A percentile compares a stretch with the other conserved stretches of the same genome.
These are phyloP conservation scores for Dissostichus mawsoni DNA, from an alignment of 2,113 vertebrate species.

Conservation along the genomic window DNA sequence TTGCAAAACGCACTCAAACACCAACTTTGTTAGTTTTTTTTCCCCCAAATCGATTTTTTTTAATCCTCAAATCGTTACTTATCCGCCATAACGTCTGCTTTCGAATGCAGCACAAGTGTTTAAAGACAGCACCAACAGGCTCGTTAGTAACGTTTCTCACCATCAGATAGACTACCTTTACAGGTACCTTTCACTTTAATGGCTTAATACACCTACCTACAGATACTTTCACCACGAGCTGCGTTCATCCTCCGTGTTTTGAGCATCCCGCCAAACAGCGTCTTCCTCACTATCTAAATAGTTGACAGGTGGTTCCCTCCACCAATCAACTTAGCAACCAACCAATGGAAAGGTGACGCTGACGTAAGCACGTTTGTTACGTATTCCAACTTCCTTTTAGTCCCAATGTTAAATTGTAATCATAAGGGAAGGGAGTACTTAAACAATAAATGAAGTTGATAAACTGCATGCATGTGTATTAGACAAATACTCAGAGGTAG, in stretches of 20 bases:
- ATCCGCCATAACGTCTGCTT: background rate
- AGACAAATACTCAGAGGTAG: too few relatives aligned
- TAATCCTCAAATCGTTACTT: too few relatives aligned
- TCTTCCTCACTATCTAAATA: slow-evolving; percentile 60
- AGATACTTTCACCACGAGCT: slow-evolving; percentile 55
- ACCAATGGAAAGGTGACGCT: slow-evolving; percentile 54
- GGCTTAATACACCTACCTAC: slow-evolving; percentile 58
- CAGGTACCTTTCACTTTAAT: accelerated
- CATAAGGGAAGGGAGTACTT: background rate
- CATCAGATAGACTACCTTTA: background rate
- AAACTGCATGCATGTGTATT: background rate
- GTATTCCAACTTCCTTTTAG: background rate
- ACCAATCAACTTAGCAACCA: slow-evolving; percentile 54
- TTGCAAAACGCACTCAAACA: too few relatives aligned
- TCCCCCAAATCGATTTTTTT: too few relatives aligned
- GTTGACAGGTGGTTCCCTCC: slow-evolving; percentile 45
- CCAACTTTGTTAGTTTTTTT: too few relatives aligned
- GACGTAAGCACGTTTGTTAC: slow-evolving; percentile 22
- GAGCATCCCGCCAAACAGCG: background rate
- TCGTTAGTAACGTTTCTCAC: background rate
- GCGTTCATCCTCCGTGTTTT: slow-evolving; percentile 58
- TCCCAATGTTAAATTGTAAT: background rate
- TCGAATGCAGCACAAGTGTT: background rate
- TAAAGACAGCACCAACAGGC: background rate
- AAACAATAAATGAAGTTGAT: background rate